These are phyloP conservation scores for Allophyes oxyacanthae DNA, from an alignment of 2,888 invertebrate species.

Conservation along the genomic window DNA sequence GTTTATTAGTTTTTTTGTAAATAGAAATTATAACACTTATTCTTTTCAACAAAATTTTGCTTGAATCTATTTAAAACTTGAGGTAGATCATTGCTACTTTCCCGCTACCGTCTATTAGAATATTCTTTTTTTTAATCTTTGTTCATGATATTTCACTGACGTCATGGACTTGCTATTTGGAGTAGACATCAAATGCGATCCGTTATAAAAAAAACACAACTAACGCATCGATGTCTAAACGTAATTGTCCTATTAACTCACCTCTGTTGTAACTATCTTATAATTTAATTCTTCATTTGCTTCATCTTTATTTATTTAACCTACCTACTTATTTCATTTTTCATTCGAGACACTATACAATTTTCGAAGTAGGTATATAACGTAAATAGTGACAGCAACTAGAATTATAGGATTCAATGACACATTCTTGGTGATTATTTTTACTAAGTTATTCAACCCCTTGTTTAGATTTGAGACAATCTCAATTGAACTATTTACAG, in stretches of 20 bases:
- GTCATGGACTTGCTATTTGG: slow-evolving; percentile 4
- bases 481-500: too few relatives aligned
- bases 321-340: neutral
- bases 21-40: slow-evolving; percentile 48
- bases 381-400: too few relatives aligned
- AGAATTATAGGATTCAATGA: too few relatives aligned
- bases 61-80: slow-evolving; percentile 35
- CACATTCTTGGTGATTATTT: too few relatives aligned
- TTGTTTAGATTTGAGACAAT: too few relatives aligned
- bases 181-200: too few relatives aligned
- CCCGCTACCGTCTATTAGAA: slow-evolving; percentile 14
- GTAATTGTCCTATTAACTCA: slow-evolving; percentile 10
- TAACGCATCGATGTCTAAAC: too few relatives aligned
- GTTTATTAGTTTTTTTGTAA: slow-evolving; percentile 63
- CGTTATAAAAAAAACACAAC: too few relatives aligned
- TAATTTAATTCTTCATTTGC: neutral
- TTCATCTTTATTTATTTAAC: slow-evolving; percentile 9
- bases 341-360: too few relatives aligned
- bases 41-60: slow-evolving; percentile 31
- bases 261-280: slow-evolving; percentile 14
- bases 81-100: slow-evolving; percentile 18
- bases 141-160: slow-evolving; percentile 9
- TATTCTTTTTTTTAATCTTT: slow-evolving; percentile 22
- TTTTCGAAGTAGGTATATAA: too few relatives aligned
- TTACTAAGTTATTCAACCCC: too few relatives aligned